These are phyloP conservation scores for Nansenia antarctica DNA, from an alignment of 2,113 vertebrate genomes.

Conservation along the genomic window DNA sequence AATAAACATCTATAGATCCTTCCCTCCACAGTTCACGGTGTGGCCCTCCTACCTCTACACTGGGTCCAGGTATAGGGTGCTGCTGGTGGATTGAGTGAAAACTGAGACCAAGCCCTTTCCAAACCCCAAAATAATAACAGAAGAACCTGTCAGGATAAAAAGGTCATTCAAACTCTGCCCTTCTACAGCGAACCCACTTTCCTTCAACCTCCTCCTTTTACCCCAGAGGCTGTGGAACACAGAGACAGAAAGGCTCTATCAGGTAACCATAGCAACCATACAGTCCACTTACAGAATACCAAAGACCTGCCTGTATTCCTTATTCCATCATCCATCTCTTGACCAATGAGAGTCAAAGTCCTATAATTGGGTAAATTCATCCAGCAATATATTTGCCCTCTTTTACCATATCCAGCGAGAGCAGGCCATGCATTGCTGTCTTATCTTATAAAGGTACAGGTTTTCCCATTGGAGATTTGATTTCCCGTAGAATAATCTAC, in stretches of 20 bases:
- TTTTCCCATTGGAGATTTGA: conserved; percentile 2
- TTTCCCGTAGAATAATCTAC: conserved; percentile 10
- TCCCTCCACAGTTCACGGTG: neutral
- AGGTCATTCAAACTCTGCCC: conserved; percentile 47
- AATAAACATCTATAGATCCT: no score
- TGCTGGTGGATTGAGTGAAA: neutral
- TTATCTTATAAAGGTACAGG: neutral
- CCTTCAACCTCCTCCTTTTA: conserved; percentile 39
- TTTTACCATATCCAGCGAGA: neutral
- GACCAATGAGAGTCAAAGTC: neutral
- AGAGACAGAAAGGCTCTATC: conserved; percentile 19
- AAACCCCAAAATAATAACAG: no score
- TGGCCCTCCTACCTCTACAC: neutral
- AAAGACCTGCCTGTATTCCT: neutral
- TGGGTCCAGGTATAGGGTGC: neutral
- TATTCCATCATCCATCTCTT: neutral
- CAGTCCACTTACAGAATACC: neutral
- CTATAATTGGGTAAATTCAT: neutral
- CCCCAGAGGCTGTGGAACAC: conserved; percentile 35
- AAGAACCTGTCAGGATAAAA: conserved; percentile 38
- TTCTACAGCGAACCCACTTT: conserved; percentile 60
- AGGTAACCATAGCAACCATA: neutral
- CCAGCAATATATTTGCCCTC: neutral
- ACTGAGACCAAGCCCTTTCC: no score
- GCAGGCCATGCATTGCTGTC: neutral